Percentiles rank a stretch among this genome's conserved stretches.
phyloP scores from a whole-genome alignment of 1,140 invertebrate genomes.

The Lasioglossum baleicum region DNA sequence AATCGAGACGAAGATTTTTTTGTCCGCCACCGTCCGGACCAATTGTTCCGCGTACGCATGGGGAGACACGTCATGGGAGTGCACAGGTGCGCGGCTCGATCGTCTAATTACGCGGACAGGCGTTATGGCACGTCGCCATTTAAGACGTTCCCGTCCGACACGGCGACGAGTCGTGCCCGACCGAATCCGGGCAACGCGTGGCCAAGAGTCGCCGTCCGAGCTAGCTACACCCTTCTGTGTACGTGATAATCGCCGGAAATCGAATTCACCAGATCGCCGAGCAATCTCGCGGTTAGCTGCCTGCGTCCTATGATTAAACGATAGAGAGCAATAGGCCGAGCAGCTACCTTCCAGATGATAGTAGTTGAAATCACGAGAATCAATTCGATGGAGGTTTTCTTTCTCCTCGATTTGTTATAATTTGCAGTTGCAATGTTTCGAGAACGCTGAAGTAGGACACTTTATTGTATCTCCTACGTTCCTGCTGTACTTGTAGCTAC shows the following conservation, averaged over 20 bases:
- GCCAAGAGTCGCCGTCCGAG: not conserved
- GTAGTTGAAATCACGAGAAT: not conserved
- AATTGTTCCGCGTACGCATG: constrained; percentile 27
- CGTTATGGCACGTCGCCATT: constrained; percentile 61
- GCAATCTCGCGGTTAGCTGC: constrained; percentile 1
- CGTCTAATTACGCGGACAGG: constrained; percentile 66
- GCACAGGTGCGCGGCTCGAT: constrained; percentile 65
- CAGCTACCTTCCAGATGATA: not conserved
- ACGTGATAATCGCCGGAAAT: constrained; percentile 21
- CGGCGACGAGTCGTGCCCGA: not conserved
- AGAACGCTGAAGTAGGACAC: constrained; percentile 23
- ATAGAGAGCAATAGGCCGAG: not conserved
- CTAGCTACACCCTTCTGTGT: not conserved
- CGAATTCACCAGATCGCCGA: not conserved
- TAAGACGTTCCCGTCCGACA: constrained; percentile 28
- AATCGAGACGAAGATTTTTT: constrained; percentile 61
- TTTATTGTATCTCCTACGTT: constrained; percentile 9
- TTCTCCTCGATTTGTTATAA: not conserved
- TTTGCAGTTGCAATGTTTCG: not conserved
- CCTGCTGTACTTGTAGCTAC: constrained; percentile 28
- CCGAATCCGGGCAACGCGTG: not conserved
- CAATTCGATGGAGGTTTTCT: not conserved
- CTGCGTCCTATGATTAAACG: not conserved
- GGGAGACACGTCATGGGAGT: constrained; percentile 61
- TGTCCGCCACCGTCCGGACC: not conserved